Conservation (phyloP, 2,888 invertebrate species). For the Diplolepis rosae region DNA sequence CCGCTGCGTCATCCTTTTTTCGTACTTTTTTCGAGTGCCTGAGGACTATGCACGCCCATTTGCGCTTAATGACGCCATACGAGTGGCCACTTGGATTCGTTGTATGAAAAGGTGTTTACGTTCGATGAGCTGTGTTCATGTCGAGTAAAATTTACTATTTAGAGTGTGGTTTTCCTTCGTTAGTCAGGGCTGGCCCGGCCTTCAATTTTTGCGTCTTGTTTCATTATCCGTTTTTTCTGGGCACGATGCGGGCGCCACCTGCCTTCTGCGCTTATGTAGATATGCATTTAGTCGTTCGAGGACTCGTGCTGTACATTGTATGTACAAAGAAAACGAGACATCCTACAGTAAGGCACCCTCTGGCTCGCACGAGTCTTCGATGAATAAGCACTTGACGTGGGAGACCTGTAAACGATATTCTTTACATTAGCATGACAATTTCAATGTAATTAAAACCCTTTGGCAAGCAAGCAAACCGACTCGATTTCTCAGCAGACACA, state of each 20-base stretch:
- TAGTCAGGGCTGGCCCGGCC: constrained; percentile 23
- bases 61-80: neutral
- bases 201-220: constrained; percentile 12
- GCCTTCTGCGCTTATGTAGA: neutral
- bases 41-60: neutral
- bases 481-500: neutral
- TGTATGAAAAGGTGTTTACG: neutral
- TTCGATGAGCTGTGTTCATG: constrained; percentile 3
- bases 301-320: neutral
- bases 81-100: neutral
- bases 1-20: neutral
- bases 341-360: neutral
- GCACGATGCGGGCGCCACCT: constrained; percentile 25
- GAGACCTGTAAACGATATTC: constrained; percentile 20
- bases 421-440: constrained; percentile 25
- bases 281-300: constrained; percentile 7
- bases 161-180: constrained; percentile 28
- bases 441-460: constrained; percentile 27
- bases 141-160: constrained; percentile 3
- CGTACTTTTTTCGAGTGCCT: neutral
- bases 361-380: neutral
- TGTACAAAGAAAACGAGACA: neutral
- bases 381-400: constrained; percentile 22
- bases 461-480: neutral
- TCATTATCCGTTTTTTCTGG: constrained; percentile 9